phyloP scores from a whole-genome alignment of 1,140 invertebrate species.

The Plutomurus gul region DNA sequence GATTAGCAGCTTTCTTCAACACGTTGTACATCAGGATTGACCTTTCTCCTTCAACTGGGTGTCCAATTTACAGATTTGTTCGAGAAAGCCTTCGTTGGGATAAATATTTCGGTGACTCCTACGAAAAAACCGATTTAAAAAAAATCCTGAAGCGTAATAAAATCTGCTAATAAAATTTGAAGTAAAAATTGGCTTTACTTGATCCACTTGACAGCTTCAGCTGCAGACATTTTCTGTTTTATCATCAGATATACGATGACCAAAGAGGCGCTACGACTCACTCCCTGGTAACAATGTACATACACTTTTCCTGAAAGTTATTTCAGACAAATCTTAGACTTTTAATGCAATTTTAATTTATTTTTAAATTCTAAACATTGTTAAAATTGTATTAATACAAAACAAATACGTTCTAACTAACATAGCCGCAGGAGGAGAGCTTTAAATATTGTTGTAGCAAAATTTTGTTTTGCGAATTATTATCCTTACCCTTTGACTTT shows the following conservation, averaged over 20 bases:
- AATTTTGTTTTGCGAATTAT: no score
- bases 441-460: not conserved
- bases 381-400: no score
- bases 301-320: constrained; percentile 52
- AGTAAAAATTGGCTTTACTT: constrained; percentile 43
- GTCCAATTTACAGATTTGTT: constrained; percentile 32
- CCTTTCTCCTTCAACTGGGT: not conserved
- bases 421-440: no score
- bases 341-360: no score
- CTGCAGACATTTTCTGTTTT: constrained; percentile 57
- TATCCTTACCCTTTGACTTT: constrained; percentile 1
- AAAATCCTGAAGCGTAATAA: not conserved
- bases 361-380: no score
- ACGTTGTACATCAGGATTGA: no score
- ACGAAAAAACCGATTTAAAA: not conserved
- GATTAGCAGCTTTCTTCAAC: not conserved
- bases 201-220: constrained; percentile 57
- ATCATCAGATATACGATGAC: constrained; percentile 61
- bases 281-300: constrained; percentile 58
- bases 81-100: constrained; percentile 38
- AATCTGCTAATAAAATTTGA: not conserved
- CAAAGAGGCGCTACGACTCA: constrained; percentile 59
- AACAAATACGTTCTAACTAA: no score
- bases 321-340: no score
- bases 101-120: not conserved